Evolutionary conservation across 1,140 invertebrate species (phyloP).

Genomic region (Macrotrachela quadricornifera): DNA sequence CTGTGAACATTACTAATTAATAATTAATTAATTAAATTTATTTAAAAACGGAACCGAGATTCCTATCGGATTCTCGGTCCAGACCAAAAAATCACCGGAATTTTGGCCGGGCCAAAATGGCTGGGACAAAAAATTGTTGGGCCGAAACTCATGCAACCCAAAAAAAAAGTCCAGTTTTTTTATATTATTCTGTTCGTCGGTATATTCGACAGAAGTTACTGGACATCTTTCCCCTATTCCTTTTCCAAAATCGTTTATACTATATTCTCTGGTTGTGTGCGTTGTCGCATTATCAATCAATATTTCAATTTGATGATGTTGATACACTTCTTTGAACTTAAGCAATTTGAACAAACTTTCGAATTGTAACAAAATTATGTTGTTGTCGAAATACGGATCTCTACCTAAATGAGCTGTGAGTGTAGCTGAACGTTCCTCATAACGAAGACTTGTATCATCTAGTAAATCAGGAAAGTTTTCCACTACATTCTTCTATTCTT

Average conservation of each 20-base stretch:
- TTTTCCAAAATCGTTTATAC: neutral
- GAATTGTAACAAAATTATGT: neutral
- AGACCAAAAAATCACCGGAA: too few species aligned
- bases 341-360: neutral
- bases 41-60: too few species aligned
- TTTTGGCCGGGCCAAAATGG: too few species aligned
- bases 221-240: neutral
- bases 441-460: too few species aligned
- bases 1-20: too few species aligned
- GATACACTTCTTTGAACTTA: neutral
- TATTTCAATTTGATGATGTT: neutral
- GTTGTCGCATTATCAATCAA: neutral
- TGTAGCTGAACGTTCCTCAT: neutral
- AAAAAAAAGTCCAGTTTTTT: neutral
- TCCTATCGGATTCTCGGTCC: too few species aligned
- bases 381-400: neutral
- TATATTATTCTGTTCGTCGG: neutral
- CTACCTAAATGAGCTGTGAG: neutral
- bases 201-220: neutral
- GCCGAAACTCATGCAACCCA: too few species aligned
- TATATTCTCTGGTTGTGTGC: neutral
- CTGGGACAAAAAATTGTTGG: too few species aligned
- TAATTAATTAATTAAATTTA: too few species aligned
- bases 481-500: too few species aligned
- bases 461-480: too few species aligned